These are phyloP conservation scores for Sprattus sprattus DNA, from an alignment of 2,113 vertebrate genomes.

Conservation along the genomic window DNA sequence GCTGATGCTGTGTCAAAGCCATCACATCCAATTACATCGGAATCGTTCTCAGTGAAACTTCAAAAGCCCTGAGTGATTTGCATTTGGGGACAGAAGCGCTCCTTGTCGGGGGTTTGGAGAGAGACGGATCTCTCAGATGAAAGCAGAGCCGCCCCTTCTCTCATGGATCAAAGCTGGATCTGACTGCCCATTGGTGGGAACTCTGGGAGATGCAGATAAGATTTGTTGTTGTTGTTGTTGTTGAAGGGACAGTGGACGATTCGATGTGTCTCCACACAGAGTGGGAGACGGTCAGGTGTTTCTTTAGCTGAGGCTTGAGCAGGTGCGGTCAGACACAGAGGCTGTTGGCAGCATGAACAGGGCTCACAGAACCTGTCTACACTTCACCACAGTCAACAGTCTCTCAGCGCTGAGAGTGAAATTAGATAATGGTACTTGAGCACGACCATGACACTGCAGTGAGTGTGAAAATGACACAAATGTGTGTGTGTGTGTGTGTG, in stretches of 20 bases:
- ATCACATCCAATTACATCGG: slow-evolving; percentile 16
- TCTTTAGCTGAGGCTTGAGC: not conserved
- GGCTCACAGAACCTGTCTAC: not conserved
- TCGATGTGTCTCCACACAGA: not conserved
- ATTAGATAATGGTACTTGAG: not conserved
- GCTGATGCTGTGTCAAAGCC: not conserved
- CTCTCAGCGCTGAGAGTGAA: not conserved
- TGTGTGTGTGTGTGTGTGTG: slow-evolving; percentile 8
- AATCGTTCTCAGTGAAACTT: not conserved
- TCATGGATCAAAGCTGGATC: not conserved
- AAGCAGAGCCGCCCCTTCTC: not conserved
- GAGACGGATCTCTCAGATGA: not conserved
- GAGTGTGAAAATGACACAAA: not conserved
- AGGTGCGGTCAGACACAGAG: not conserved
- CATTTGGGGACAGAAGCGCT: not conserved
- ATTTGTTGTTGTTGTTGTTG: not conserved
- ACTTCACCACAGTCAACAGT: not conserved
- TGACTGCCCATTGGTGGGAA: not conserved
- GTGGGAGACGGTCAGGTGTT: not conserved
- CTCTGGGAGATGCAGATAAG: not conserved
- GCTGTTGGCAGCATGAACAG: not conserved
- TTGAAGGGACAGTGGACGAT: not conserved
- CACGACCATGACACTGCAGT: not conserved
- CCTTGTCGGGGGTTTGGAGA: not conserved
- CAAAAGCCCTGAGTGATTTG: slow-evolving; percentile 9